Evolutionary conservation across 2,888 invertebrate genomes (phyloP), one percentile per base, ranked within the genome.

Genomic region (Ormia ochracea): DNA sequence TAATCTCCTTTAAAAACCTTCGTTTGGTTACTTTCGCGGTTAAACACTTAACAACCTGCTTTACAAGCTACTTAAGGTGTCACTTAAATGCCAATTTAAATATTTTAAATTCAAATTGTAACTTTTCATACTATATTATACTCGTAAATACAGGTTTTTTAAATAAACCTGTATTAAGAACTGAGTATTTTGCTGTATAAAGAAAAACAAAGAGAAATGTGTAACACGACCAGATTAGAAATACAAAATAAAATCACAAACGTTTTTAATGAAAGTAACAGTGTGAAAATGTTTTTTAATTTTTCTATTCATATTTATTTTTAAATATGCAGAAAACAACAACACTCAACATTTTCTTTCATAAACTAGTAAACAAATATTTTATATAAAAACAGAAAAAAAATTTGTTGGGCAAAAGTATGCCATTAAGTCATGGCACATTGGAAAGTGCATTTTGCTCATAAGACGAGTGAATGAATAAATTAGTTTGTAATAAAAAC

Each of bases 381-480:
- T 63, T 54, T 45, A 48, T 63, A 54, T 73, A 48, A 21, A 61
- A 31, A 41, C 43, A 50, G 12, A 21, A 38, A 48, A 54, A 61
- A 19, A 48, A 9, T 21, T 17, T 26, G 26, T 52, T 56, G 33
- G 72, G 61, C 61, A 80, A 80, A 80, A 80, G 80, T 80, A 76
- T 80, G 80, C 76, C 80, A 80, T 73, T 80, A 68, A 72, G 72
- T 75, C 80, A 80, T 69, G 77, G 48, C 77, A 41, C 58, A 78
- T 78, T 77, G 74, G 81, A 81, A 81, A 81, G 81, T 80, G 72
- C 69, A 28, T 6, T 69, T 72, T 72, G 43, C 41, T 72, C 41
- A 41, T 31, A 5, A 50, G 59, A 59, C 28, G 38, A 41, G 19
- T 41, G 26, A 26, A 45, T 26, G 7, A 43, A n/a, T 31, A n/a